Conservation (phyloP, 2,113 vertebrate genomes). For the Lethenteron reissneri region DNA sequence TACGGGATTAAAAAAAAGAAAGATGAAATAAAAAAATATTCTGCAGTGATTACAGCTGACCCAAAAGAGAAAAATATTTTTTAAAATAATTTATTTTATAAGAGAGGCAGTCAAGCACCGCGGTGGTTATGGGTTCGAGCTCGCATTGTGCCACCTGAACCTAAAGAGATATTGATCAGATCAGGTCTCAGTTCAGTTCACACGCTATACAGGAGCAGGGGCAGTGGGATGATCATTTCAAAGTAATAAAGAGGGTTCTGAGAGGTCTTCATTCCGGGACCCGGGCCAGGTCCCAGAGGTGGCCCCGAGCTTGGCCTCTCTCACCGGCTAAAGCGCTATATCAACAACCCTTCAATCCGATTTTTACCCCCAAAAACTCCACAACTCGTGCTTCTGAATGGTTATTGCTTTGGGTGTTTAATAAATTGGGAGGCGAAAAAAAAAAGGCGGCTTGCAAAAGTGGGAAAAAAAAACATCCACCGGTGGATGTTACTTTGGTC, state of each 20-base stretch:
- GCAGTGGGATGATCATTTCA: conserved; percentile 1
- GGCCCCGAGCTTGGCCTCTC: not conserved
- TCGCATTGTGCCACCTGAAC: not conserved
- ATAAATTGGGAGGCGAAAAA: too few species aligned
- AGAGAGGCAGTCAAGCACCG: conserved; percentile 3
- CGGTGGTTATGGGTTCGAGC: not conserved
- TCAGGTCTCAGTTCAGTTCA: not conserved
- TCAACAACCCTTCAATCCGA: not conserved
- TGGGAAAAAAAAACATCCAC: too few species aligned
- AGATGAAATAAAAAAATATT: not conserved
- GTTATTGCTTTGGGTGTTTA: too few species aligned
- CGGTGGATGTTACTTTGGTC: too few species aligned
- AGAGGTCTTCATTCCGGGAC: conserved; percentile 5
- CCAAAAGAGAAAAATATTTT: conserved; percentile 1
- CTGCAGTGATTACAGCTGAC: conserved; percentile 1
- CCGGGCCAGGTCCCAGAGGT: not conserved
- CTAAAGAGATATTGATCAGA: conserved; percentile 6
- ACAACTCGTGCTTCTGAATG: too few species aligned
- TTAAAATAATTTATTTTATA: conserved; percentile 1
- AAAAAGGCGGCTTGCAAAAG: too few species aligned
- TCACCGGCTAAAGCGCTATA: conserved; percentile 3
- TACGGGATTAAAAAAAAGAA: conserved; percentile 2
- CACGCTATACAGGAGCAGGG: not conserved
- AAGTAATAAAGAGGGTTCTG: not conserved
- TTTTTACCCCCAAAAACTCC: too few species aligned